Conservation (phyloP, 2,113 vertebrate species). For the Heteronetta atricapilla region DNA sequence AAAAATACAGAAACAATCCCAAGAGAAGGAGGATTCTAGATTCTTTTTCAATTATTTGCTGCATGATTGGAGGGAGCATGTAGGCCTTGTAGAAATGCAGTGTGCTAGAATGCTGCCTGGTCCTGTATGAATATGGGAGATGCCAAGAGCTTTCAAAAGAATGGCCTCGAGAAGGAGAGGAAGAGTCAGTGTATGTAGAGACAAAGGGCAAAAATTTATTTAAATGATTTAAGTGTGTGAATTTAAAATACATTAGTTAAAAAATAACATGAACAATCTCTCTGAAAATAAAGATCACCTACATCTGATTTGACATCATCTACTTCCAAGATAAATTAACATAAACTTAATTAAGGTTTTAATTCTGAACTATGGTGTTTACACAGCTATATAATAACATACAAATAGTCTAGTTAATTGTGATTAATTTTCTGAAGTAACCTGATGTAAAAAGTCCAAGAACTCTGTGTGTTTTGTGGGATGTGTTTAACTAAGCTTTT, state of each 20-base stretch:
- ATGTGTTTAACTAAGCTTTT: background rate
- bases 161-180: background rate
- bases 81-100: background rate
- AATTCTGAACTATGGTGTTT: background rate
- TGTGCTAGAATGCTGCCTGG: background rate
- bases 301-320: background rate
- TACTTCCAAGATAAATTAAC: background rate
- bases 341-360: background rate
- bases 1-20: background rate
- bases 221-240: background rate
- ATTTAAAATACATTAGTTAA: background rate
- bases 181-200: background rate
- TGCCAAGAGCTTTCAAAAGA: background rate
- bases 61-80: background rate
- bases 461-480: background rate
- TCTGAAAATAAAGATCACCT: background rate
- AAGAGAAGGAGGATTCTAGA: background rate
- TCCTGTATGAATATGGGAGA: fast-evolving
- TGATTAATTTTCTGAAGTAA: background rate
- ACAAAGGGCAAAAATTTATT: background rate
- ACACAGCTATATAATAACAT: background rate
- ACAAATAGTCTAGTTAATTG: background rate
- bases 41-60: background rate
- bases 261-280: background rate
- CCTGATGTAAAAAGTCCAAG: background rate